A percentile compares a stretch with the other conserved stretches of the same genome.
Conservation (phyloP, 2,797 vertebrate species). For the Rhyacichthys aspro region DNA sequence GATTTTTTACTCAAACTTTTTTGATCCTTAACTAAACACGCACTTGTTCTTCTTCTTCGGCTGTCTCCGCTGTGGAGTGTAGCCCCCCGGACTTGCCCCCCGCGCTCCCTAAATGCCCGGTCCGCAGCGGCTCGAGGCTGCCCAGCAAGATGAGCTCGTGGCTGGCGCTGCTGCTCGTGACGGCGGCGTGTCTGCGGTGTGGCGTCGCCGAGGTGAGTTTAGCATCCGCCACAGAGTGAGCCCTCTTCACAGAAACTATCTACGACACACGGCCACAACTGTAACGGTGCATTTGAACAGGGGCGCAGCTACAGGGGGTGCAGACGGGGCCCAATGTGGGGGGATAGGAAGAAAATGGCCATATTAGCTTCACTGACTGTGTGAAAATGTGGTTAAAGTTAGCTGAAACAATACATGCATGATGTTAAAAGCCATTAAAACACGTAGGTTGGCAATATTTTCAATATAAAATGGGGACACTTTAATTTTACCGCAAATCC, state of each 20-base stretch:
- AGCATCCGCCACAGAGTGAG: neutral
- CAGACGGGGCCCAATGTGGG: neutral
- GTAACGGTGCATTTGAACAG: neutral
- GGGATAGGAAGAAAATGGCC: neutral
- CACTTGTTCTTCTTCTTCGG: conserved; percentile 11
- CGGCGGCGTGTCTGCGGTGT: conserved; percentile 75
- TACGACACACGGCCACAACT: neutral
- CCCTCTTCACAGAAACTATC: neutral
- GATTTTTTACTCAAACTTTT: conserved; percentile 6
- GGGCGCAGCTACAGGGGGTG: neutral
- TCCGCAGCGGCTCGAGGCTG: conserved; percentile 78
- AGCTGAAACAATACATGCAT: too few relatives aligned
- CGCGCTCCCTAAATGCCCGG: conserved; percentile 81
- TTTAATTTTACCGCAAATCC: too few relatives aligned
- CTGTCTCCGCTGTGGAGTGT: conserved; percentile 60
- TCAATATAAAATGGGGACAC: too few relatives aligned
- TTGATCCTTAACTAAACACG: neutral
- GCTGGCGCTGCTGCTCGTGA: conserved; percentile 79
- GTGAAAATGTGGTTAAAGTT: neutral
- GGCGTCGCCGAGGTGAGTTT: conserved; percentile 77
- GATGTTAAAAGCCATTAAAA: too few relatives aligned
- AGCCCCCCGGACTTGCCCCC: conserved; percentile 24
- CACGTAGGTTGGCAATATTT: too few relatives aligned
- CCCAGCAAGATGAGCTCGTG: conserved; percentile 83
- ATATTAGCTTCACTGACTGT: neutral